Evolutionary conservation across 2,113 vertebrate species (phyloP), one percentile per base, ranked within the genome.

Genomic region (Panthera leo): DNA sequence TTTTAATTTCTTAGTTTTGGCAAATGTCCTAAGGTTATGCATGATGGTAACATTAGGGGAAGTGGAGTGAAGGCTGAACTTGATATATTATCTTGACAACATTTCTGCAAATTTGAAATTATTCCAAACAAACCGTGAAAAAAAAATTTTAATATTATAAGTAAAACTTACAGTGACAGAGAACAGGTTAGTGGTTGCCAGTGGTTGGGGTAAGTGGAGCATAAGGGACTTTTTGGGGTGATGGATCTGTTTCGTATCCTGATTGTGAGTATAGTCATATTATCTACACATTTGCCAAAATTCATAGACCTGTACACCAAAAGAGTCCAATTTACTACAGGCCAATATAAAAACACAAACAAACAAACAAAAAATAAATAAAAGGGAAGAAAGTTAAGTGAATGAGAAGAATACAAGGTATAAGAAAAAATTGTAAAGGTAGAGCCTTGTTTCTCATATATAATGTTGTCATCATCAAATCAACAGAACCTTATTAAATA

Each of bases 1-100:
- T 83, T 67, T 83, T 67, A 53, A 34, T 95, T 76, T 94, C 70
- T 96, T 85, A 53, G 29, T 96, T 95, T 65, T 79, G 51, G 79
- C 16, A 76, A 61, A 48, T 83, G 31, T 65, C 29, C 27, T 31
- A 21, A 29, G 29, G 6, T 85, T 85, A 21, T 5, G 0, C 61
- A 73, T 48, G 9, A 73, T 75, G 16, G 36, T 95, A 84, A 48
- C 19, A 11, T 95, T 85, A 45, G n/a, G 53, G n/a, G 7, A 65
- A 83, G 39, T 70, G 65, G 29, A 10, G 42, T 71, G 73, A 55
- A 68, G 67, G 4, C 0, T 78, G 45, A 67, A 78, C n/a, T 67
- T 19, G 14, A 12, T 68, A 10, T 76, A 15, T 23, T 95, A 3
- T 55, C 27, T 76, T 75, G 39, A 53, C 48, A 84, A n/a, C 36